These are phyloP conservation scores for Unio delphinus DNA, from an alignment of 2,888 invertebrate genomes.

Conservation along the genomic window DNA sequence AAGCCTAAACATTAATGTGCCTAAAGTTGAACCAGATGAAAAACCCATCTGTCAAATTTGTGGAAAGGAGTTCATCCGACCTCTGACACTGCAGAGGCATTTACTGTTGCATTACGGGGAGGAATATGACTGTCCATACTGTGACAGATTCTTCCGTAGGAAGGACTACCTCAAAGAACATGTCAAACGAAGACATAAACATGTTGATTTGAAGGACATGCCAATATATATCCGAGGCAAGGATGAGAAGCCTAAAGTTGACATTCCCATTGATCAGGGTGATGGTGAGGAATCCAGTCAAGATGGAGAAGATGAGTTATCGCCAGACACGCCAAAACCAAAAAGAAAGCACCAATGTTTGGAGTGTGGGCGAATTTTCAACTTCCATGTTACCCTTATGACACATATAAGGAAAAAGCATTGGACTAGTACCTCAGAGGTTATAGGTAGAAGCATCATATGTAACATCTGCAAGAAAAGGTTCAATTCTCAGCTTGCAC, in stretches of 20 bases:
- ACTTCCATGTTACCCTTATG: slow-evolving; percentile 2
- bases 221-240: slow-evolving; percentile 24
- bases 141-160: slow-evolving; percentile 28
- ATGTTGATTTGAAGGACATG: slow-evolving; percentile 17
- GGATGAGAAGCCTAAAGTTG: slow-evolving; percentile 13
- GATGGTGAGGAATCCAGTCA: not conserved
- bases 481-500: slow-evolving; percentile 26
- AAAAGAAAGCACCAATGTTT: slow-evolving; percentile 16
- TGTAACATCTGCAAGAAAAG: slow-evolving; percentile 25
- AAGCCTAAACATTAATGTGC: not conserved
- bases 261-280: not conserved
- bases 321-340: not conserved
- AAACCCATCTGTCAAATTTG: slow-evolving; percentile 19
- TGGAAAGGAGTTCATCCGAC: slow-evolving; percentile 14
- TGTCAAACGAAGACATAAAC: slow-evolving; percentile 24
- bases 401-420: no score
- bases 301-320: not conserved
- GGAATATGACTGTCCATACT: slow-evolving; percentile 31
- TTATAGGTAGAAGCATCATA: slow-evolving; percentile 20
- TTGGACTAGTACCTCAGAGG: slow-evolving; percentile 4
- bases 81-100: slow-evolving; percentile 19
- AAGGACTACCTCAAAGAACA: slow-evolving; percentile 26
- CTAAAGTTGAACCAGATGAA: not conserved
- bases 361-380: slow-evolving; percentile 15
- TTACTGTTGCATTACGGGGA: slow-evolving; percentile 20